These are phyloP conservation scores for Pterostichus madidus DNA, from an alignment of 2,888 invertebrate genomes.

Conservation along the genomic window DNA sequence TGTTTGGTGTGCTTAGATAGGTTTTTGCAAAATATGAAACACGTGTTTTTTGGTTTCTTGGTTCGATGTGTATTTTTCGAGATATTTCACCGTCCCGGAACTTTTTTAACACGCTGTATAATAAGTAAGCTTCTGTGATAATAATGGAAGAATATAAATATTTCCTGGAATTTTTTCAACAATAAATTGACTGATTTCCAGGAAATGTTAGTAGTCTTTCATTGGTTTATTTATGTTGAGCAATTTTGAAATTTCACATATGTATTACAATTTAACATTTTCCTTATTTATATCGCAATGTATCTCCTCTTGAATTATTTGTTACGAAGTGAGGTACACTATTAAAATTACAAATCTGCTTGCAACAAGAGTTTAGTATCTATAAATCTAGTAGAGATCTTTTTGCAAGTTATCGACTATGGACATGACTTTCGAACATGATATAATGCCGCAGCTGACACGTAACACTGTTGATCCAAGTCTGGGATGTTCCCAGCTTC, in stretches of 20 bases:
- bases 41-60: too few relatives aligned
- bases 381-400: slow-evolving; percentile 39
- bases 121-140: too few relatives aligned
- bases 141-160: too few relatives aligned
- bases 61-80: too few relatives aligned
- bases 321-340: slow-evolving; percentile 4
- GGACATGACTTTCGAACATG: slow-evolving; percentile 52
- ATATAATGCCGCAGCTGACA: slow-evolving; percentile 42
- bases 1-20: too few relatives aligned
- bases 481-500: slow-evolving; percentile 31
- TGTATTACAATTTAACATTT: not conserved
- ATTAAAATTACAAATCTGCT: slow-evolving; percentile 49
- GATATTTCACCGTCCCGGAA: too few relatives aligned
- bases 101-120: too few relatives aligned
- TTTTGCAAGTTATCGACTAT: slow-evolving; percentile 35
- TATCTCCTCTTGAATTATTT: not conserved
- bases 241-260: not conserved
- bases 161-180: too few relatives aligned
- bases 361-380: slow-evolving; percentile 18
- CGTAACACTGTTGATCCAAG: slow-evolving; percentile 29
- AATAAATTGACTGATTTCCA: too few relatives aligned
- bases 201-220: too few relatives aligned
- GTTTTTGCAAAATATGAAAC: too few relatives aligned
- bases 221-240: too few relatives aligned
- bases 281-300: slow-evolving; percentile 13